Evolutionary conservation across 2,797 vertebrate species (phyloP).

Genomic region (Poeciliopsis presidionis): DNA sequence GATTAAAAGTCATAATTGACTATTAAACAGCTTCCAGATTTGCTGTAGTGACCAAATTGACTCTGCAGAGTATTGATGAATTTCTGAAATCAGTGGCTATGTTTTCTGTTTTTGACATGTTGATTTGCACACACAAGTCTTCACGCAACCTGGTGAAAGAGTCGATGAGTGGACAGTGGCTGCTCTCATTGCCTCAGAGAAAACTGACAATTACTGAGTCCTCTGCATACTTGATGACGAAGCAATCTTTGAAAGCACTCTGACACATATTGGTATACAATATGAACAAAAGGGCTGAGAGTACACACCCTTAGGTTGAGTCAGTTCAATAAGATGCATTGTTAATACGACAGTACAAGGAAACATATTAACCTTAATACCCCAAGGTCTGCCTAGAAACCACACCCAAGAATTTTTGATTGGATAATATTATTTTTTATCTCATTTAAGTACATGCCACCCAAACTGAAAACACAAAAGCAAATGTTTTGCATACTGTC

Average conservation of each 20-base stretch:
- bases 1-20: not conserved
- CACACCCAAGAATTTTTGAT: not conserved
- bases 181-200: not conserved
- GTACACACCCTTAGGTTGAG: not conserved
- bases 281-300: not conserved
- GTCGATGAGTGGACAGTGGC: not conserved
- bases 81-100: not conserved
- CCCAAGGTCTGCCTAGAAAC: not conserved
- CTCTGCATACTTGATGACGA: not conserved
- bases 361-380: not conserved
- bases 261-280: not conserved
- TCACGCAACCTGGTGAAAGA: not conserved
- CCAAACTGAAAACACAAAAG: not conserved
- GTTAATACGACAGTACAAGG: not conserved
- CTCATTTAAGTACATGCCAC: not conserved
- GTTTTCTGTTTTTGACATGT: not conserved
- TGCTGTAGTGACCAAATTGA: no score
- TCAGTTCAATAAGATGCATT: not conserved
- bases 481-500: not conserved
- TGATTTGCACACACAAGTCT: not conserved
- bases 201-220: not conserved
- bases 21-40: not conserved
- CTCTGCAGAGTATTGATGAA: no score
- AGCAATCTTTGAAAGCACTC: not conserved
- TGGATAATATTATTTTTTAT: not conserved